Conservation (phyloP, 2,888 invertebrate genomes). For the Xestia c-nigrum region DNA sequence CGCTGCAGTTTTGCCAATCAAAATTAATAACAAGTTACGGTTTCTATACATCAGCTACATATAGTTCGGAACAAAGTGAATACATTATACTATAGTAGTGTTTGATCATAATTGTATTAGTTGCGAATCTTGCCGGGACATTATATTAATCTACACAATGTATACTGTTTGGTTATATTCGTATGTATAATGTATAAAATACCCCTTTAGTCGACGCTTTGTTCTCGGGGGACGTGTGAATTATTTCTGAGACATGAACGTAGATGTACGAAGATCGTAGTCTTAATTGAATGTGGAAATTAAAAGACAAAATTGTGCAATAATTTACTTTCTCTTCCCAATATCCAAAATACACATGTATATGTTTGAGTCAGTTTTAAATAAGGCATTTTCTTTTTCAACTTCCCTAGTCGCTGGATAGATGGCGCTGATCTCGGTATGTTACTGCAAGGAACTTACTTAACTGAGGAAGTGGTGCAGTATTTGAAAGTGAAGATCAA, state of each 20-base stretch:
- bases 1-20: not conserved
- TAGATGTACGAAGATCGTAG: slow-evolving; percentile 47
- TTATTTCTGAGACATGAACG: slow-evolving; percentile 74
- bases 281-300: slow-evolving; percentile 6
- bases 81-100: not conserved
- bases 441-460: no score
- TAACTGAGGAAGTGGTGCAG: no score
- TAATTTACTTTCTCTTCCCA: not conserved
- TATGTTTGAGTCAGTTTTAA: not conserved
- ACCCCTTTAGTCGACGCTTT: slow-evolving; percentile 73
- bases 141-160: slow-evolving; percentile 43
- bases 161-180: slow-evolving; percentile 50
- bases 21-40: not conserved
- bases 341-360: not conserved
- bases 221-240: slow-evolving; percentile 75
- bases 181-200: slow-evolving; percentile 68
- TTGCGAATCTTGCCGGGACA: slow-evolving; percentile 27
- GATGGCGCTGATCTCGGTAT: no score
- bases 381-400: no score
- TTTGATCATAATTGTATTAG: slow-evolving; percentile 41
- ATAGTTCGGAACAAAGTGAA: not conserved
- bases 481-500: no score
- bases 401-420: no score
- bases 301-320: not conserved
- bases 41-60: not conserved